Evolutionary conservation across 2,888 invertebrate species (phyloP).

Genomic region (Polylopha cassiicola): DNA sequence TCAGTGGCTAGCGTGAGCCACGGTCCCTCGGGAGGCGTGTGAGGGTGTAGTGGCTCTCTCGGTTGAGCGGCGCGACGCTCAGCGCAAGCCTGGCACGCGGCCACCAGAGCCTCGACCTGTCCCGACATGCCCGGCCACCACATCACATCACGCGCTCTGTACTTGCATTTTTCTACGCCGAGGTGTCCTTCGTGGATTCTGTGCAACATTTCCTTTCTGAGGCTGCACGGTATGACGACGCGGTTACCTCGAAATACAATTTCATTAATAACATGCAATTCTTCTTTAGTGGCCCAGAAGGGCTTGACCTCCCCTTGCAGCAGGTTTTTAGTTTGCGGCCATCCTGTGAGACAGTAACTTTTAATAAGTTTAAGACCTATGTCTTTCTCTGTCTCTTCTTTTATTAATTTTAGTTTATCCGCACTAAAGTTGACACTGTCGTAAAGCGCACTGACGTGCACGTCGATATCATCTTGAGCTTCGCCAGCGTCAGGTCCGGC

Average conservation of each 20-base stretch:
- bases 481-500: too few relatives aligned
- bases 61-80: conserved; percentile 9
- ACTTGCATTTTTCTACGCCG: conserved; percentile 4
- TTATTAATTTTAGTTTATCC: too few relatives aligned
- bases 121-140: conserved; percentile 23
- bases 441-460: too few relatives aligned
- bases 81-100: conserved; percentile 10
- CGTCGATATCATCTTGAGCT: too few relatives aligned
- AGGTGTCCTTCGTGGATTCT: neutral
- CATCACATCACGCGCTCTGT: conserved; percentile 23
- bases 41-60: conserved; percentile 17
- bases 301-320: neutral
- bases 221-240: neutral
- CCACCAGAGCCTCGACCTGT: conserved; percentile 15
- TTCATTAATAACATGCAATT: neutral
- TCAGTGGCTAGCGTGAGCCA: conserved; percentile 14
- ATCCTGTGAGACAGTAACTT: too few relatives aligned
- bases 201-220: neutral
- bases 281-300: too few relatives aligned
- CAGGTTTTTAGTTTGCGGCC: neutral
- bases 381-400: too few relatives aligned
- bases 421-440: too few relatives aligned
- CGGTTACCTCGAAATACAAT: neutral
- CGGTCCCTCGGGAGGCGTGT: conserved; percentile 2
- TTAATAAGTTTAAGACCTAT: too few relatives aligned